These are phyloP conservation scores for Urophycis tenuis DNA, from an alignment of 2,797 vertebrate species.

Conservation along the genomic window DNA sequence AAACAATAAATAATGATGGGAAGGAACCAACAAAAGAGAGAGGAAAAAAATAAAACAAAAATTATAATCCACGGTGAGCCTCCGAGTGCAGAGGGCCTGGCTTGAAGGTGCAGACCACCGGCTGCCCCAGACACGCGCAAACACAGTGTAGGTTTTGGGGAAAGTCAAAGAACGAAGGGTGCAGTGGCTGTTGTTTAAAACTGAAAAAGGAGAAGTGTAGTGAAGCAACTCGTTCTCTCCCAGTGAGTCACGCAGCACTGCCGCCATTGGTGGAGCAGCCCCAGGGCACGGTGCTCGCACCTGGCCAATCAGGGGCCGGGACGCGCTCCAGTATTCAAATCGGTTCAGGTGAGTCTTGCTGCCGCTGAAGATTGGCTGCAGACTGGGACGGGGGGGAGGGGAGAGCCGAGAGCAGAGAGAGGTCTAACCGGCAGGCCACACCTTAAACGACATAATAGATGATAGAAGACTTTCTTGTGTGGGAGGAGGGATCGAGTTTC, in stretches of 20 bases:
- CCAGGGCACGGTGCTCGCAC: constrained; percentile 55
- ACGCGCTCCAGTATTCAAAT: constrained; percentile 64
- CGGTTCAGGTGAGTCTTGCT: constrained; percentile 70
- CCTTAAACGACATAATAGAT: constrained; percentile 60
- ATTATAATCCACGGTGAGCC: constrained; percentile 67
- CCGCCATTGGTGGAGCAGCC: constrained; percentile 67
- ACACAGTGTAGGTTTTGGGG: constrained; percentile 3
- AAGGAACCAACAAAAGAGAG: constrained; percentile 25
- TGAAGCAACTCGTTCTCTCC: constrained; percentile 73
- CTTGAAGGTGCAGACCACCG: constrained; percentile 53
- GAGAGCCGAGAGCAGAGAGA: constrained; percentile 39
- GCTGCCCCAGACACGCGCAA: neutral
- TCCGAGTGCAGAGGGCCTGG: constrained; percentile 34
- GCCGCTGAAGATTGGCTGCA: constrained; percentile 56
- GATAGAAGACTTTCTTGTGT: constrained; percentile 61
- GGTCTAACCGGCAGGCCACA: constrained; percentile 59
- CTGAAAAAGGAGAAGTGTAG: constrained; percentile 73
- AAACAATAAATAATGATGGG: constrained; percentile 29
- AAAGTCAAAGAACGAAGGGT: constrained; percentile 37
- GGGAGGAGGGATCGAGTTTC: constrained; percentile 38
- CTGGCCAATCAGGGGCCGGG: constrained; percentile 69
- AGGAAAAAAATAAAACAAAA: constrained; percentile 45
- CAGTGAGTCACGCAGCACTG: constrained; percentile 70
- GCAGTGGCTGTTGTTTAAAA: constrained; percentile 65
- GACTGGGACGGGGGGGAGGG: constrained; percentile 47